Conservation (phyloP, 2,797 vertebrate species). For the Naso thynnoides region DNA sequence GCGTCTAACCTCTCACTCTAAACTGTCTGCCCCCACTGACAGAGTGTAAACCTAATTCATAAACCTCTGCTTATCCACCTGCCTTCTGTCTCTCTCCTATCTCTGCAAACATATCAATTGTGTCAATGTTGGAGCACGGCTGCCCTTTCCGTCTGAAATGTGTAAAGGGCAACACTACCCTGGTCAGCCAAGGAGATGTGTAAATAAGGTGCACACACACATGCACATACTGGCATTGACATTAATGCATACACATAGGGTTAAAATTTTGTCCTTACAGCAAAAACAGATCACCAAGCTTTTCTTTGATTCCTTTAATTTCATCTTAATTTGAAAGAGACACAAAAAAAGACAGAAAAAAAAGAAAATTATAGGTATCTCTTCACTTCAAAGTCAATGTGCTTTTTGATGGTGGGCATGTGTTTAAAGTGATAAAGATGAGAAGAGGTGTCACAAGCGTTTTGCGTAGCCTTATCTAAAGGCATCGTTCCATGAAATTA, state of each 20-base stretch:
- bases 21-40: slow-evolving; percentile 56
- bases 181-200: slow-evolving; percentile 61
- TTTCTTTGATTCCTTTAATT: slow-evolving; percentile 6
- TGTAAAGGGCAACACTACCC: slow-evolving; percentile 80
- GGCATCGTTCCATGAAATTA: slow-evolving; percentile 13
- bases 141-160: slow-evolving; percentile 77
- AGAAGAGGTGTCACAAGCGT: slow-evolving; percentile 22
- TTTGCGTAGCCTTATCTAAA: slow-evolving; percentile 24
- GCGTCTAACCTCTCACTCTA: slow-evolving; percentile 52
- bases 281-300: slow-evolving; percentile 3
- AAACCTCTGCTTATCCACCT: slow-evolving; percentile 76
- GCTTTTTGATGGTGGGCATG: slow-evolving; percentile 26
- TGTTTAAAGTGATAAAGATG: slow-evolving; percentile 17
- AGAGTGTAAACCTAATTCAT: slow-evolving; percentile 73
- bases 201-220: slow-evolving; percentile 55
- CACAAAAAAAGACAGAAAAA: too few species aligned
- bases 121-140: slow-evolving; percentile 80
- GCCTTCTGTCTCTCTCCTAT: slow-evolving; percentile 61
- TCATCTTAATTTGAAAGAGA: neutral
- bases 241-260: neutral
- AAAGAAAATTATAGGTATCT: neutral
- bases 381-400: neutral
- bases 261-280: neutral
- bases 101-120: slow-evolving; percentile 85
- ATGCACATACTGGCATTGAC: neutral